phyloP scores from a whole-genome alignment of 92 coral and sea anemone genomes.

The Porites rus region DNA sequence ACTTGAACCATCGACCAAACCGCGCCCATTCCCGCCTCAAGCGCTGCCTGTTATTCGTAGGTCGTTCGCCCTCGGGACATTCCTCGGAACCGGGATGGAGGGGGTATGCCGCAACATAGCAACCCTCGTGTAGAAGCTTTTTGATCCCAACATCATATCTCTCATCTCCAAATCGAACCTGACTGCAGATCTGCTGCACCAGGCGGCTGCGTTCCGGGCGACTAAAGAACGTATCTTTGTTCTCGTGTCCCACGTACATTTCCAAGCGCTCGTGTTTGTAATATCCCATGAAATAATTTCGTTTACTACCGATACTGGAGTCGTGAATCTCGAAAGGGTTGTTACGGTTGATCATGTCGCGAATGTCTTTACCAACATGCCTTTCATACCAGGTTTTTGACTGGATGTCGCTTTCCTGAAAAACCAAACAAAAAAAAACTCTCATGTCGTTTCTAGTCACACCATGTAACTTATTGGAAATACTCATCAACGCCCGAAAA shows the following conservation, averaged over 20 bases:
- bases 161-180: conserved; percentile 69
- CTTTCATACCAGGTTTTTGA: conserved; percentile 80
- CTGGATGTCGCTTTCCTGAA: conserved; percentile 81
- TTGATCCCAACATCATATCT: conserved; percentile 87
- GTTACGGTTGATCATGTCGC: conserved; percentile 53
- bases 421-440: background rate
- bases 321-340: conserved; percentile 87
- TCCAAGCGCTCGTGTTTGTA: conserved; percentile 75
- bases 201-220: conserved; percentile 93
- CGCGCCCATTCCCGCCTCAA: conserved; percentile 94
- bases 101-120: conserved; percentile 89
- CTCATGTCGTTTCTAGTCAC: no score
- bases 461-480: no score
- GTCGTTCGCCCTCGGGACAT: conserved; percentile 62
- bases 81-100: conserved; percentile 93
- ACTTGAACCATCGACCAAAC: conserved; percentile 90
- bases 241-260: conserved; percentile 77
- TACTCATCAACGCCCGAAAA: background rate
- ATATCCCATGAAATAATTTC: conserved; percentile 86
- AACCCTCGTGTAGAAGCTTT: conserved; percentile 76
- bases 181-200: conserved; percentile 84
- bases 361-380: conserved; percentile 63
- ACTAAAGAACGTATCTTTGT: conserved; percentile 86
- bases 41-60: conserved; percentile 78
- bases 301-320: conserved; percentile 60